Conservation (phyloP, 2,888 invertebrate species). For the Cetonia aurata region DNA sequence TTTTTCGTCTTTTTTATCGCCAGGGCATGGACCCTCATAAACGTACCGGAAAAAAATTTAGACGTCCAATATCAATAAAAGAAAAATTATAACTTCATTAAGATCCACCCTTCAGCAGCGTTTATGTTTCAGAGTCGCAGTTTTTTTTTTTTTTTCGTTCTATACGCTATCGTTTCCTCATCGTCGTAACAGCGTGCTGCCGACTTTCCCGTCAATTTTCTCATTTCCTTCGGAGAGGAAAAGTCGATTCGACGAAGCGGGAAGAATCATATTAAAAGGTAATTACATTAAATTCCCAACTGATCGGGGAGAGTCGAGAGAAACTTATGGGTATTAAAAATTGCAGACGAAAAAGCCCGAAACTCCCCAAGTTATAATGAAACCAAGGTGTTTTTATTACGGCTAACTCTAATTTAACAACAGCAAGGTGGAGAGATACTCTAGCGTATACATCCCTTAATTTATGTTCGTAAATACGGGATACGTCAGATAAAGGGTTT, state of each 20-base stretch:
- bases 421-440: too few relatives aligned
- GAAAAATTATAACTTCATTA: slow-evolving; percentile 52
- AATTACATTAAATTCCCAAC: slow-evolving; percentile 57
- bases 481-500: too few relatives aligned
- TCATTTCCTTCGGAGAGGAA: slow-evolving; percentile 51
- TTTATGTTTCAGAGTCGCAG: slow-evolving; percentile 45
- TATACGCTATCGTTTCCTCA: slow-evolving; percentile 14
- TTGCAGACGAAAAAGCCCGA: background rate
- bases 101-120: slow-evolving; percentile 40
- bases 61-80: slow-evolving; percentile 52
- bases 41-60: slow-evolving; percentile 42
- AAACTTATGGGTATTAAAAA: slow-evolving; percentile 29
- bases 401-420: too few relatives aligned
- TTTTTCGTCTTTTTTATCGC: slow-evolving; percentile 38
- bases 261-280: slow-evolving; percentile 58
- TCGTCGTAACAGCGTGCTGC: slow-evolving; percentile 29
- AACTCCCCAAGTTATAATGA: slow-evolving; percentile 12
- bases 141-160: slow-evolving; percentile 20
- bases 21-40: slow-evolving; percentile 34
- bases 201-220: slow-evolving; percentile 55
- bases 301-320: slow-evolving; percentile 52
- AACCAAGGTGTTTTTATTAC: too few relatives aligned
- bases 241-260: slow-evolving; percentile 48
- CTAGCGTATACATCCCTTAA: too few relatives aligned
- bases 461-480: too few relatives aligned